Conservation (phyloP, 2,113 vertebrate genomes). For the Protomyctophum bolini region DNA sequence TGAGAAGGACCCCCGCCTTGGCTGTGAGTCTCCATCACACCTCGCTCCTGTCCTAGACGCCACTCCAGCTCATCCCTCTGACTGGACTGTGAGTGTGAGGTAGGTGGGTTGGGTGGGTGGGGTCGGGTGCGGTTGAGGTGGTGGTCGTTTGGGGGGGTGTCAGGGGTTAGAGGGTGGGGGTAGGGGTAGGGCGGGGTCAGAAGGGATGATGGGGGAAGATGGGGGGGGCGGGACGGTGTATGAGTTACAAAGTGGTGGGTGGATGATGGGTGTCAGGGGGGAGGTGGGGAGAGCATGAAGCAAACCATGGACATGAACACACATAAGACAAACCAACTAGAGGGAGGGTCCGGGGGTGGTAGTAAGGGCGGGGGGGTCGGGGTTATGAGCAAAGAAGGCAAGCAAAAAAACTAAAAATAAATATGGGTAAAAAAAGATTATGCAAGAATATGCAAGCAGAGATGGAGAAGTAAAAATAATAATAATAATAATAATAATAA, state of each 20-base stretch:
- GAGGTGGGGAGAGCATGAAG: constrained; percentile 58
- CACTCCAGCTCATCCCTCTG: constrained; percentile 96
- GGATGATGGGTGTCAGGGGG: constrained; percentile 10
- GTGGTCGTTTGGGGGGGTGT: constrained; percentile 30
- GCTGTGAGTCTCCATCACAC: constrained; percentile 81
- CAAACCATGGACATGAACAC: not conserved
- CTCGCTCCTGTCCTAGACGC: constrained; percentile 87
- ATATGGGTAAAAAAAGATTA: constrained; percentile 50
- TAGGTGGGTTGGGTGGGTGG: constrained; percentile 14
- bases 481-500: too few species aligned
- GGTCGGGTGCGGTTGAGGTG: constrained; percentile 18
- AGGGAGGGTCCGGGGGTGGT: not conserved
- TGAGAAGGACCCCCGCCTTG: constrained; percentile 69
- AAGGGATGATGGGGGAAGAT: constrained; percentile 30
- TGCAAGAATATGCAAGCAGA: not conserved
- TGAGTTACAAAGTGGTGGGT: constrained; percentile 10
- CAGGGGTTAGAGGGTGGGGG: constrained; percentile 64
- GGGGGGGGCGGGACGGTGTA: constrained; percentile 58
- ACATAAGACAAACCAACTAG: too few species aligned
- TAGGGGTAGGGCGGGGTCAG: constrained; percentile 48
- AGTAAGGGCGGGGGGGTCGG: not conserved
- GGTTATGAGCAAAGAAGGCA: not conserved
- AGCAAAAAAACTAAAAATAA: too few species aligned
- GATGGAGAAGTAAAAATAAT: not conserved
- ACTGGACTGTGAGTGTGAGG: constrained; percentile 90